Evolutionary conservation across 2,797 vertebrate species (phyloP).

Genomic region (Heliangelus exortis): DNA sequence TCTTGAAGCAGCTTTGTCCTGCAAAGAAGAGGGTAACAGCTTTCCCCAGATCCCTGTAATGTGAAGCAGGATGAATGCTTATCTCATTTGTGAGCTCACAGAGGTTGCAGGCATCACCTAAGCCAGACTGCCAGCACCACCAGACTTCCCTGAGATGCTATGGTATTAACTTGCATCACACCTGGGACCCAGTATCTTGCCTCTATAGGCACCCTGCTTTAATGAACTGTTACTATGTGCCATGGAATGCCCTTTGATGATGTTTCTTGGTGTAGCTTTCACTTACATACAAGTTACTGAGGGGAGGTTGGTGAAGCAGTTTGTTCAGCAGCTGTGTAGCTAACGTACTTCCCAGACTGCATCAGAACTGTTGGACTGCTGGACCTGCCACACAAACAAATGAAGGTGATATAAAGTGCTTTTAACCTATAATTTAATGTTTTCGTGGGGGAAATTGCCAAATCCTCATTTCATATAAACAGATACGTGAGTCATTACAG

Average conservation of each 20-base stretch:
- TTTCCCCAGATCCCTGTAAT: background rate
- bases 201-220: background rate
- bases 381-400: background rate
- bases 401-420: background rate
- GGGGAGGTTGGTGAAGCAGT: background rate
- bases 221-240: background rate
- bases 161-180: background rate
- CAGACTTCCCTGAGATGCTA: background rate
- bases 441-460: background rate
- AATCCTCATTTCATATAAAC: slow-evolving; percentile 12
- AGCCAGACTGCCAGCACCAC: background rate
- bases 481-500: slow-evolving; percentile 47
- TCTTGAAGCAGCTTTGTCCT: background rate
- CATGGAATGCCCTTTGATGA: background rate
- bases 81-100: rapidly evolving
- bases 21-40: background rate
- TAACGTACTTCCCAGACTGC: background rate
- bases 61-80: background rate
- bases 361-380: background rate
- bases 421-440: slow-evolving; percentile 8
- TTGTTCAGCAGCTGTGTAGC: background rate
- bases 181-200: background rate
- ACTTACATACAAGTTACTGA: background rate
- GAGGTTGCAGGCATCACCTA: background rate
- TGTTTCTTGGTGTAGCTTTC: background rate